Evolutionary conservation across 2,113 vertebrate species (phyloP).

Genomic region (Camelus dromedarius): DNA sequence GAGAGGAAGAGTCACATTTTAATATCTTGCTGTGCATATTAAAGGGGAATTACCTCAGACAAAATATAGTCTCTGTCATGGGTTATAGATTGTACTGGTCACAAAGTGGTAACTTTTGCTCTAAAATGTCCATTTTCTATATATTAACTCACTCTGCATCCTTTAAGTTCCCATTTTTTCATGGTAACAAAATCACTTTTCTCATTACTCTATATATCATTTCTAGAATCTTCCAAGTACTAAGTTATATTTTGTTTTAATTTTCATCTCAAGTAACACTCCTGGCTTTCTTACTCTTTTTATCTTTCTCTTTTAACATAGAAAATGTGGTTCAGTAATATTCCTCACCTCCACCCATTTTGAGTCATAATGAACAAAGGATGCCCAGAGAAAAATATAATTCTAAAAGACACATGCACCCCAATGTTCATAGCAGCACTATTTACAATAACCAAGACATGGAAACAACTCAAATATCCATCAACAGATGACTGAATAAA

Average conservation of each 20-base stretch:
- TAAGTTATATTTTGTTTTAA: constrained; percentile 44
- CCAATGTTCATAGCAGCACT: too few species aligned
- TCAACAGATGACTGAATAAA: too few species aligned
- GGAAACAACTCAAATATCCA: too few species aligned
- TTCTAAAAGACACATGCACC: too few species aligned
- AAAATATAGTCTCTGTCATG: background rate
- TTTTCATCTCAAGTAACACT: background rate
- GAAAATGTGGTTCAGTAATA: background rate
- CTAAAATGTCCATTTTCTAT: background rate
- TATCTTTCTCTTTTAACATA: background rate
- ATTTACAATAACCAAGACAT: too few species aligned
- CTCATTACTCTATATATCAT: background rate
- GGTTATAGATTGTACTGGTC: background rate
- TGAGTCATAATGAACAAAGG: constrained; percentile 51
- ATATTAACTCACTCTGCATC: background rate
- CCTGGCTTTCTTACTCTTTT: background rate
- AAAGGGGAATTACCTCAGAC: background rate
- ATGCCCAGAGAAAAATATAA: too few species aligned
- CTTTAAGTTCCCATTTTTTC: background rate
- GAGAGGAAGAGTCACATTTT: background rate
- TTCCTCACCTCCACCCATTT: background rate
- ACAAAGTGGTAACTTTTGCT: background rate
- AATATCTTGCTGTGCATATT: background rate
- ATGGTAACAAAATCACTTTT: background rate
- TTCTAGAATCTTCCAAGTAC: constrained; percentile 23